phyloP scores from a whole-genome alignment of 1,140 invertebrate genomes.

The Alviniconcha marisindica region DNA sequence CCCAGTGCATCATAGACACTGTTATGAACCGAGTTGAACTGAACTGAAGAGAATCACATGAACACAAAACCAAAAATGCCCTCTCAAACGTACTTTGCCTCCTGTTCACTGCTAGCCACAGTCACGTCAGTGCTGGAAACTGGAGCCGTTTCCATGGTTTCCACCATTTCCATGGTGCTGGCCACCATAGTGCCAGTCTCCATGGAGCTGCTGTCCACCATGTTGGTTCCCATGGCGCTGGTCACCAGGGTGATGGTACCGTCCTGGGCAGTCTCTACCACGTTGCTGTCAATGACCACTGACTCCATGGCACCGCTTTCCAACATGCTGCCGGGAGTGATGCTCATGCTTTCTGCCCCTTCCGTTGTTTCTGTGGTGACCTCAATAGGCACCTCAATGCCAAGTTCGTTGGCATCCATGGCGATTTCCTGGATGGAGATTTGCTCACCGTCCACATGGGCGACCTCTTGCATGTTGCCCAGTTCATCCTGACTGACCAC shows the following conservation, averaged over 20 bases:
- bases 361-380: background rate
- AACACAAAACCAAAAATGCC: background rate
- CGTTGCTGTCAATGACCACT: background rate
- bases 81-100: background rate
- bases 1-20: no score
- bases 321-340: background rate
- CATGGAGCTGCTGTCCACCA: background rate
- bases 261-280: background rate
- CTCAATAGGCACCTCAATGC: constrained; percentile 27
- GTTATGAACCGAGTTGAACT: no score
- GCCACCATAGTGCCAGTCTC: background rate
- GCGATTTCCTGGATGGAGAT: constrained; percentile 21
- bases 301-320: background rate
- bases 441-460: constrained; percentile 24
- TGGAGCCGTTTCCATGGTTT: background rate
- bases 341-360: background rate
- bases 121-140: background rate
- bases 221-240: background rate
- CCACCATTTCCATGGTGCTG: constrained; percentile 19
- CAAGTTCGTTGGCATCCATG: constrained; percentile 6
- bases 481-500: constrained; percentile 37
- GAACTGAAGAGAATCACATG: background rate
- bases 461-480: constrained; percentile 21
- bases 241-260: constrained; percentile 16
- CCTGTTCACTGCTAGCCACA: background rate